Evolutionary conservation across 2,888 invertebrate species (phyloP).

Genomic region (Perdita meconis): DNA sequence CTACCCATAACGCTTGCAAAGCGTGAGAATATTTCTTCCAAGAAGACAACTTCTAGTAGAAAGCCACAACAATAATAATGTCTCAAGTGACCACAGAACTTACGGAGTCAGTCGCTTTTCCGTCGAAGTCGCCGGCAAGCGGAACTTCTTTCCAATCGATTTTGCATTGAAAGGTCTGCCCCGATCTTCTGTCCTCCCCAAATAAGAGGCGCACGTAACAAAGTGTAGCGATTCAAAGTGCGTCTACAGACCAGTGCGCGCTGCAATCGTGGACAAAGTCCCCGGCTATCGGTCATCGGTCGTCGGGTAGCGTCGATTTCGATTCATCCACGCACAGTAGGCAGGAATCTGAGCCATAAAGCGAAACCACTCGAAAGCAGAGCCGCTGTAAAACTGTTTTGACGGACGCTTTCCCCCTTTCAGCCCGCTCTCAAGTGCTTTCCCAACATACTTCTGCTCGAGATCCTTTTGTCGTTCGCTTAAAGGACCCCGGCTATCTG

Average conservation of each 20-base stretch:
- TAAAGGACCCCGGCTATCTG: conserved; percentile 33
- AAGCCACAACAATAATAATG: too few species aligned
- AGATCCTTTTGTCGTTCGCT: conserved; percentile 45
- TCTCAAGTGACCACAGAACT: too few species aligned
- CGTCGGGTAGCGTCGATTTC: not conserved
- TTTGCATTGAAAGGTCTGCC: too few species aligned
- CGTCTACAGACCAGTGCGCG: not conserved
- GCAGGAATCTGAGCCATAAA: conserved; percentile 4
- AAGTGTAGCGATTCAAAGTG: not conserved
- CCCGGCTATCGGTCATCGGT: not conserved
- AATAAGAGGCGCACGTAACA: too few species aligned
- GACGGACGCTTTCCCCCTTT: conserved; percentile 35
- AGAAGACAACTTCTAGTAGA: too few species aligned
- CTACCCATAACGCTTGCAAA: too few species aligned
- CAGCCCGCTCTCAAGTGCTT: conserved; percentile 47
- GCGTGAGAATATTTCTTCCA: too few species aligned
- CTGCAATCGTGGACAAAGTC: not conserved
- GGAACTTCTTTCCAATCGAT: too few species aligned
- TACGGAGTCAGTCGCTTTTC: too few species aligned
- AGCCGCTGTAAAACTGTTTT: conserved; percentile 50
- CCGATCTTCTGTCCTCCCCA: too few species aligned
- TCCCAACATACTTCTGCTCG: conserved; percentile 49
- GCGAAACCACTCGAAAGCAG: conserved; percentile 32
- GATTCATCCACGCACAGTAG: not conserved
- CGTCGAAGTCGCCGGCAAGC: too few species aligned